A percentile compares a stretch with the other conserved stretches of the same genome.
Conservation (phyloP, 1,140 invertebrate genomes). For the Drosophila leontia region DNA sequence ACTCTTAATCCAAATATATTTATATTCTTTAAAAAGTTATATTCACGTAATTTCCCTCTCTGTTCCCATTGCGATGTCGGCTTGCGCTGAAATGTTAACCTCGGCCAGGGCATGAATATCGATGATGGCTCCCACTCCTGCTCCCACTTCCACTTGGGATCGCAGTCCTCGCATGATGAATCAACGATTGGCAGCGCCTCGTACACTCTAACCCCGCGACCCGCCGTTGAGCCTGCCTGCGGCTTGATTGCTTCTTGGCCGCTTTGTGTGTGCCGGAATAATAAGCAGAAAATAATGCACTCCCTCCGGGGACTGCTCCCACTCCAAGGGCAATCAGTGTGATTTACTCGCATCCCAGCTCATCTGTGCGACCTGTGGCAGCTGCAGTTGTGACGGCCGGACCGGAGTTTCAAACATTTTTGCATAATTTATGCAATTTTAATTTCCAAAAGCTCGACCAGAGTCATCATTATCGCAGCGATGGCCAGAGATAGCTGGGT, state of each 20-base stretch:
- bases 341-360: slow-evolving; percentile 61
- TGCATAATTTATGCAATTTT: slow-evolving; percentile 64
- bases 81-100: slow-evolving; percentile 36
- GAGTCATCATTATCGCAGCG: slow-evolving; percentile 52
- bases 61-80: slow-evolving; percentile 3
- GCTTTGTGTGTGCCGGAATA: slow-evolving; percentile 55
- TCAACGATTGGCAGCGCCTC: slow-evolving; percentile 41
- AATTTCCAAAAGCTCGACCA: slow-evolving; percentile 55
- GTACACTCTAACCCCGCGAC: background rate
- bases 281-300: slow-evolving; percentile 77
- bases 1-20: background rate
- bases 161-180: slow-evolving; percentile 33
- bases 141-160: background rate
- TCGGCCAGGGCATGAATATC: slow-evolving; percentile 57
- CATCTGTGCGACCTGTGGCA: slow-evolving; percentile 38
- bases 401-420: slow-evolving; percentile 39
- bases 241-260: slow-evolving; percentile 41
- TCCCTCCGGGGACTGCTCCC: slow-evolving; percentile 49
- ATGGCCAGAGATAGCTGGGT: slow-evolving; percentile 11
- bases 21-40: background rate
- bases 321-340: slow-evolving; percentile 65
- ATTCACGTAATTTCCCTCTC: background rate
- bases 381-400: slow-evolving; percentile 29
- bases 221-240: background rate
- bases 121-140: slow-evolving; percentile 46